Evolutionary conservation across 2,888 invertebrate species (phyloP).

Genomic region (Oligia strigilis): DNA sequence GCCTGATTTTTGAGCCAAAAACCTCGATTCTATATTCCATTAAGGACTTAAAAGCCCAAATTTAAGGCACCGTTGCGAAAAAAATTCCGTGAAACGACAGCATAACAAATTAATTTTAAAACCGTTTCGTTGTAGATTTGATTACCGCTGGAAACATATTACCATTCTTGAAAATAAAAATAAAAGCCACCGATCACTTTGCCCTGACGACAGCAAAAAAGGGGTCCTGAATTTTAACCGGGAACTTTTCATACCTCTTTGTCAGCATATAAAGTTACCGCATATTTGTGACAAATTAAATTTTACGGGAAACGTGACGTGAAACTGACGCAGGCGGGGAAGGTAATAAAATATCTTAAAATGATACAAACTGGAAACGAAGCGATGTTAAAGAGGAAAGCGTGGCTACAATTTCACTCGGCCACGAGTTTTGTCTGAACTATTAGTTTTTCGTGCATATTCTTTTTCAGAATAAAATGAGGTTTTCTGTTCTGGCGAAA

Average conservation of each 20-base stretch:
- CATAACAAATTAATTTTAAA: constrained; percentile 32
- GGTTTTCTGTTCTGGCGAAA: constrained; percentile 20
- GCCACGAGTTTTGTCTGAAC: constrained; percentile 40
- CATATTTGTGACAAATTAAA: constrained; percentile 68
- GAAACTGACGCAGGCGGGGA: constrained; percentile 64
- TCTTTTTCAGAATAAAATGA: constrained; percentile 42
- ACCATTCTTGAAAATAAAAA: constrained; percentile 44
- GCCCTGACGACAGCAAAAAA: constrained; percentile 49
- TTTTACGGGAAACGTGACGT: constrained; percentile 67
- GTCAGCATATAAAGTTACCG: constrained; percentile 61
- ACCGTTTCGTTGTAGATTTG: constrained; percentile 40
- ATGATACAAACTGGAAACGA: constrained; percentile 68
- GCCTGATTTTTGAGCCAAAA: not conserved
- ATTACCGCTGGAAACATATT: constrained; percentile 32
- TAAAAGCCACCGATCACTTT: constrained; percentile 43
- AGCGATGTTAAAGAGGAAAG: constrained; percentile 50
- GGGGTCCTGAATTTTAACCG: constrained; percentile 53
- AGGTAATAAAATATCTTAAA: constrained; percentile 73
- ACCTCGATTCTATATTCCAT: not conserved
- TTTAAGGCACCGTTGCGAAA: not conserved
- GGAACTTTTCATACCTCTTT: constrained; percentile 61
- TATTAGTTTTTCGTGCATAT: constrained; percentile 40
- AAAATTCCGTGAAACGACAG: constrained; percentile 9
- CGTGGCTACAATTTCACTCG: constrained; percentile 46
- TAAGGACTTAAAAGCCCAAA: not conserved